A percentile compares a stretch with the other conserved stretches of the same genome.
Evolutionary conservation across 2,888 invertebrate species (phyloP).

Genomic region (Sepiola atlantica): DNA sequence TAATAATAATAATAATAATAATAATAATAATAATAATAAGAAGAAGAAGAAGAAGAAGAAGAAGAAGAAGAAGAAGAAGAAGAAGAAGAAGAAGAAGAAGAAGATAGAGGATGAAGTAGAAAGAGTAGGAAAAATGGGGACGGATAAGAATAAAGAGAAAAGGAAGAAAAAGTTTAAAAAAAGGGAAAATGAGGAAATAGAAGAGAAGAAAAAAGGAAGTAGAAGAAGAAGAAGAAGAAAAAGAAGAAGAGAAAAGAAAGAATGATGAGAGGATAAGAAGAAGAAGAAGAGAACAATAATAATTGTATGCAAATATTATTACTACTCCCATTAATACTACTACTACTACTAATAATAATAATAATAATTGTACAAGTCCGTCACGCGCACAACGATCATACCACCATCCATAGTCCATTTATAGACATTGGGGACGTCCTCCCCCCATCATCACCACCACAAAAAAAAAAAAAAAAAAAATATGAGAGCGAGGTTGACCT

Average conservation of each 20-base stretch:
- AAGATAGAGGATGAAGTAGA: too few relatives aligned
- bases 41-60: too few relatives aligned
- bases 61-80: too few relatives aligned
- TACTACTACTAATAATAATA: neutral
- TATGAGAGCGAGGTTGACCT: slow-evolving; percentile 44
- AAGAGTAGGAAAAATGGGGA: neutral
- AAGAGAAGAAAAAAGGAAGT: too few relatives aligned
- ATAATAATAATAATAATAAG: too few relatives aligned
- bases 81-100: too few relatives aligned
- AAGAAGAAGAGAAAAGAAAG: neutral
- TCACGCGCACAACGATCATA: neutral
- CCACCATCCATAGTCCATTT: neutral
- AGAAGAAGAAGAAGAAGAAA: neutral
- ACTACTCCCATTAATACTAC: neutral
- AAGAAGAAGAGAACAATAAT: neutral
- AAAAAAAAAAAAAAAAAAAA: too few relatives aligned
- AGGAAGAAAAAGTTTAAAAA: neutral
- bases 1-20: too few relatives aligned
- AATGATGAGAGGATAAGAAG: neutral
- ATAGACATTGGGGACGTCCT: slow-evolving; percentile 32
- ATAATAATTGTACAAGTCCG: neutral
- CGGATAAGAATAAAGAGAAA: neutral
- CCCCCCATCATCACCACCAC: neutral
- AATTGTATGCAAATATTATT: neutral
- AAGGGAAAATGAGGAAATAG: neutral